phyloP scores from a whole-genome alignment of 2,797 vertebrate genomes.

The Carcharodon carcharias region DNA sequence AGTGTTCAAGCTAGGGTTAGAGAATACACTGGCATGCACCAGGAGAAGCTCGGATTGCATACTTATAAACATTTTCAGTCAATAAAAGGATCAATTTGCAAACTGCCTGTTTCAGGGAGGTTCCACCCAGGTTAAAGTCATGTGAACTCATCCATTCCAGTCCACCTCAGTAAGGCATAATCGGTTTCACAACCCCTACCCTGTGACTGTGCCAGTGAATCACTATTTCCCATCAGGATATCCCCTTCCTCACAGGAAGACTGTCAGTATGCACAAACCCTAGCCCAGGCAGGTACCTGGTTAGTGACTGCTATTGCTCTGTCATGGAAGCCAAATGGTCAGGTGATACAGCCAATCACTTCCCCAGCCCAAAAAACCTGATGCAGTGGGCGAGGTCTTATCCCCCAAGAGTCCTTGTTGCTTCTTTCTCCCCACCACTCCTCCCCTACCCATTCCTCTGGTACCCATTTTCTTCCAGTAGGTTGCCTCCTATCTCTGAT shows the following conservation, averaged over 20 bases:
- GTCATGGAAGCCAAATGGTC: not conserved
- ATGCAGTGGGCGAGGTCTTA: too few species aligned
- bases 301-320: not conserved
- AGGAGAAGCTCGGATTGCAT: not conserved
- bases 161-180: not conserved
- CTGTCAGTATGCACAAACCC: not conserved
- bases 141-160: too few species aligned
- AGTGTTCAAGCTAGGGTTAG: constrained; percentile 5
- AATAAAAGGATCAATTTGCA: not conserved
- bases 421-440: not conserved
- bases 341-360: not conserved
- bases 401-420: not conserved
- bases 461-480: not conserved
- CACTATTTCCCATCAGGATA: not conserved
- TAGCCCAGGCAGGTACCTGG: not conserved
- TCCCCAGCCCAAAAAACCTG: not conserved
- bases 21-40: not conserved
- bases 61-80: not conserved
- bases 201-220: not conserved
- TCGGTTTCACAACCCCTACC: too few species aligned
- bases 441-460: not conserved
- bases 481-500: not conserved
- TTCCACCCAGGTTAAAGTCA: not conserved
- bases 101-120: not conserved
- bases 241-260: not conserved